Percentiles rank a stretch among this genome's conserved stretches.
phyloP scores from a whole-genome alignment of 1,140 invertebrate genomes.

The Musca domestica region DNA sequence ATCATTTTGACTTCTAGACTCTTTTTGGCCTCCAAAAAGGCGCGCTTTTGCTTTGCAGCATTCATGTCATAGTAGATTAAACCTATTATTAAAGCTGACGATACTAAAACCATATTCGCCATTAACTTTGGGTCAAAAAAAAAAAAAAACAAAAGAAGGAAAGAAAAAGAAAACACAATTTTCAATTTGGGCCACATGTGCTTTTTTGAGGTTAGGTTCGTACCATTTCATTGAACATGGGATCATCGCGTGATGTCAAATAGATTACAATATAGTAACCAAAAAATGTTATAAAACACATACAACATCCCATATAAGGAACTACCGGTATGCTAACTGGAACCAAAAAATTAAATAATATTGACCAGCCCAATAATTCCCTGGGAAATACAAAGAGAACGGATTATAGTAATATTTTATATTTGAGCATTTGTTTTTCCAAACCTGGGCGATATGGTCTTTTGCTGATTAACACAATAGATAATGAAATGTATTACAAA shows the following conservation, averaged over 20 bases:
- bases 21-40: constrained; percentile 88
- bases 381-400: constrained; percentile 26
- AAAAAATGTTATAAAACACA: constrained; percentile 61
- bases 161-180: too few species aligned
- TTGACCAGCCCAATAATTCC: constrained; percentile 68
- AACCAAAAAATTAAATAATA: constrained; percentile 78
- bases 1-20: constrained; percentile 88
- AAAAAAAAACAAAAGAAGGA: too few species aligned
- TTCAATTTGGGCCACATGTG: too few species aligned
- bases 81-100: constrained; percentile 72
- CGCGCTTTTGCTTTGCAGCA: constrained; percentile 81
- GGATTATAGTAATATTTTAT: not conserved
- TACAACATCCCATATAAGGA: constrained; percentile 58
- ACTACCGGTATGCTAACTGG: constrained; percentile 74
- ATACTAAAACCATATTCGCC: constrained; percentile 68
- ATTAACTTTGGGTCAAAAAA: constrained; percentile 33
- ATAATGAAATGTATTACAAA: constrained; percentile 19
- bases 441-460: constrained; percentile 16
- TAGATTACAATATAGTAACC: constrained; percentile 10
- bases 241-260: constrained; percentile 15
- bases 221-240: constrained; percentile 19
- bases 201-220: not conserved
- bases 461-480: constrained; percentile 18
- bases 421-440: not conserved
- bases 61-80: constrained; percentile 76